These are phyloP conservation scores for Cyclopterus lumpus DNA, from an alignment of 2,797 vertebrate genomes.

Conservation along the genomic window DNA sequence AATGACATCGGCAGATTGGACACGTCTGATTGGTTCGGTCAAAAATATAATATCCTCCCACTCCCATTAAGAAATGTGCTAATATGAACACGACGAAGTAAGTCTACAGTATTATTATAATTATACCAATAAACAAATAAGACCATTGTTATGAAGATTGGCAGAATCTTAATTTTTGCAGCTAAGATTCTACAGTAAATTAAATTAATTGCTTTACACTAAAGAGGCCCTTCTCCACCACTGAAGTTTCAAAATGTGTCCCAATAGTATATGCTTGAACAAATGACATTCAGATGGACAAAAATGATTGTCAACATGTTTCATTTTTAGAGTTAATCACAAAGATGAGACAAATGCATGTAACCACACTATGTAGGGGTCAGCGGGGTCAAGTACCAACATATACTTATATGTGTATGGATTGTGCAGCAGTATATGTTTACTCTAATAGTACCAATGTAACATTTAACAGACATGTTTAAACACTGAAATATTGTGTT, in stretches of 20 bases:
- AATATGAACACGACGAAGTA: not conserved
- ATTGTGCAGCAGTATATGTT: conserved; percentile 20
- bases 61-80: not conserved
- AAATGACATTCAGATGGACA: not conserved
- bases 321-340: not conserved
- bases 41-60: not conserved
- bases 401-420: conserved; percentile 19
- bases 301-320: not conserved
- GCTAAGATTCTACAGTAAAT: not conserved
- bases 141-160: not conserved
- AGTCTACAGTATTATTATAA: not conserved
- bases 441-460: conserved; percentile 13
- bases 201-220: not conserved
- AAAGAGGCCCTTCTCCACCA: not conserved
- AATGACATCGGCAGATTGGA: not conserved
- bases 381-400: conserved; percentile 1
- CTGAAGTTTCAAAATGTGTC: not conserved
- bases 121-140: not conserved
- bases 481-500: conserved; percentile 42
- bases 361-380: not conserved
- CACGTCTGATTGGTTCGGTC: not conserved
- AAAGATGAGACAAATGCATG: not conserved
- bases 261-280: not conserved
- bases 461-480: conserved; percentile 38
- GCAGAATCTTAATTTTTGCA: not conserved